These are phyloP conservation scores for Xenops minutus DNA, from an alignment of 2,797 vertebrate species.

Conservation along the genomic window DNA sequence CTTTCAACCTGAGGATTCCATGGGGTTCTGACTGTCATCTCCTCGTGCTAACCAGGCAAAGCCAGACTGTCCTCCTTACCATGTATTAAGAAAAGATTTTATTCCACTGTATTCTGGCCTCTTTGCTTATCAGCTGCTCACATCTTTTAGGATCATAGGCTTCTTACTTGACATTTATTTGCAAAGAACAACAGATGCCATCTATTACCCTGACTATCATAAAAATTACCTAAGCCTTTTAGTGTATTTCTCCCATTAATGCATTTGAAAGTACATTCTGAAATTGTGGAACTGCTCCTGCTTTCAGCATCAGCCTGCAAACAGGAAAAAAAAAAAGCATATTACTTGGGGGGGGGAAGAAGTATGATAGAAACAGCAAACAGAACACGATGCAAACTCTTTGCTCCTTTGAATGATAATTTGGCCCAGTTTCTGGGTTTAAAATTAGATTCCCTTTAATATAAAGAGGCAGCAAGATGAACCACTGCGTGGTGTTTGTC, in stretches of 20 bases:
- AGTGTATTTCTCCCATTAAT: background rate
- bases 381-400: background rate
- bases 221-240: background rate
- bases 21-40: background rate
- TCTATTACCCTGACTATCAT: background rate
- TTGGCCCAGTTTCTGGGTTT: background rate
- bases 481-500: background rate
- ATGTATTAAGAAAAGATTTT: background rate
- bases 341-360: background rate
- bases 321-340: background rate
- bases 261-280: background rate
- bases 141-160: background rate
- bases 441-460: conserved; percentile 4
- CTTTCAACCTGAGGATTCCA: background rate
- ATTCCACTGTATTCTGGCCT: background rate
- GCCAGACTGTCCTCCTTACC: background rate
- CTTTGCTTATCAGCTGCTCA: background rate
- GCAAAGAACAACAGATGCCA: background rate
- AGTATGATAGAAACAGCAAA: background rate
- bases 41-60: background rate
- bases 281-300: background rate
- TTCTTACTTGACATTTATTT: conserved; percentile 5
- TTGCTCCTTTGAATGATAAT: background rate
- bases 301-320: background rate
- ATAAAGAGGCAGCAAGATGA: background rate